These are phyloP conservation scores for Drosophila bocqueti DNA, from an alignment of 1,140 invertebrate genomes.

Conservation along the genomic window DNA sequence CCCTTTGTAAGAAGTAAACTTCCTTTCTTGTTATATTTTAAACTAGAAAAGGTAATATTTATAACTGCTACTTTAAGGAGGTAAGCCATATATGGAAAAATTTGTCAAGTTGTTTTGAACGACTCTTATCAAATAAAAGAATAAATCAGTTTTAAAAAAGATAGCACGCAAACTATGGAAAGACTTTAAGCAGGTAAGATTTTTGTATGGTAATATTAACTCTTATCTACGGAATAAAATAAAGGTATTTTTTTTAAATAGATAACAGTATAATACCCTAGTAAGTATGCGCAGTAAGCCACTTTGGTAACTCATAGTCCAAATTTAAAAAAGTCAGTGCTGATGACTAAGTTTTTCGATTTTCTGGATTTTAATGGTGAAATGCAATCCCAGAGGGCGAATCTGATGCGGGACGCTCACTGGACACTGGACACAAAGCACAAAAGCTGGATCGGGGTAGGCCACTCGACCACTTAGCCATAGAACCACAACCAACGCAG, in stretches of 20 bases:
- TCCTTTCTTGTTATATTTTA: too few species aligned
- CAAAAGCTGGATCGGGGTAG: conserved; percentile 28
- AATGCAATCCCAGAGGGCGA: conserved; percentile 17
- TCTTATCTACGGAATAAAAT: conserved; percentile 2
- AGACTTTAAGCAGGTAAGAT: not conserved
- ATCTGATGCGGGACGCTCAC: conserved; percentile 40
- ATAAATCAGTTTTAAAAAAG: not conserved
- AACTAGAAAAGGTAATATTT: too few species aligned
- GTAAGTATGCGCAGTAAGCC: conserved; percentile 3
- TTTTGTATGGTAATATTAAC: not conserved
- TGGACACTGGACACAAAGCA: conserved; percentile 33
- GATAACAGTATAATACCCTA: conserved; percentile 11
- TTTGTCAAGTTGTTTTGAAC: not conserved
- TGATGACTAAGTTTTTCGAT: conserved; percentile 11
- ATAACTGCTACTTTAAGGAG: not conserved
- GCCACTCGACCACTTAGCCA: conserved; percentile 14
- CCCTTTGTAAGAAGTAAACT: too few species aligned
- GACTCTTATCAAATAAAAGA: not conserved
- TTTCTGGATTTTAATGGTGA: conserved; percentile 20
- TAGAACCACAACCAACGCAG: conserved; percentile 52
- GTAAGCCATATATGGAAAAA: not conserved
- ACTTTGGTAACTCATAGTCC: conserved; percentile 1
- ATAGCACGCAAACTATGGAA: not conserved
- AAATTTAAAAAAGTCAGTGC: conserved; percentile 2
- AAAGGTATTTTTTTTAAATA: not conserved